Percentiles rank a stretch among this genome's conserved stretches.
phyloP scores from a whole-genome alignment of 2,888 invertebrate genomes.

The Eupeodes latifasciatus region DNA sequence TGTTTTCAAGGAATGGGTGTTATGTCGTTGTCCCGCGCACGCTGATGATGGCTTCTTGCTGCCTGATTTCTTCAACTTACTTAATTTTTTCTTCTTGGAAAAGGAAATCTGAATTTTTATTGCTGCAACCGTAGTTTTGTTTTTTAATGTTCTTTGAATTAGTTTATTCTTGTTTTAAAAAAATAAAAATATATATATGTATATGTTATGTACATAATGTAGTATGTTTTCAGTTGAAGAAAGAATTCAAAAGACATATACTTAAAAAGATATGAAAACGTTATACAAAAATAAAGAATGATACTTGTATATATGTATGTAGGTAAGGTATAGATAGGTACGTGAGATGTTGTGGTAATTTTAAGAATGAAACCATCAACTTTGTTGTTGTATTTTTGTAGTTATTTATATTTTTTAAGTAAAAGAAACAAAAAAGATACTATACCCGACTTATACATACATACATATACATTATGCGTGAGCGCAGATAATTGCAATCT shows the following conservation, averaged over 20 bases:
- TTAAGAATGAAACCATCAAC: constrained; percentile 59
- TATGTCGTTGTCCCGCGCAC: constrained; percentile 40
- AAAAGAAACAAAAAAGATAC: constrained; percentile 3
- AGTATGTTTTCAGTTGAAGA: constrained; percentile 46
- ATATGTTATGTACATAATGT: too few species aligned
- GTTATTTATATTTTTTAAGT: neutral
- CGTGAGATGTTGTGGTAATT: constrained; percentile 44
- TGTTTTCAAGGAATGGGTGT: constrained; percentile 54
- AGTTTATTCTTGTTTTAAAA: constrained; percentile 22
- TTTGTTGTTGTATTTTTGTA: constrained; percentile 19
- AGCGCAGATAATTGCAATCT: constrained; percentile 69
- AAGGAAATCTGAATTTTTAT: constrained; percentile 69
- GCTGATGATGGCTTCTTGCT: neutral
- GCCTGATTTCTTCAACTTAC: neutral
- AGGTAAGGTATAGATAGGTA: neutral
- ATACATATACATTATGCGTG: constrained; percentile 43
- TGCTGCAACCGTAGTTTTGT: constrained; percentile 54
- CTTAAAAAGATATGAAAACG: constrained; percentile 39
- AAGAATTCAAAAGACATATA: constrained; percentile 19
- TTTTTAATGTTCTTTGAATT: constrained; percentile 44
- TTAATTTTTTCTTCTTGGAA: constrained; percentile 48
- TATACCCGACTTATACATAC: too few species aligned
- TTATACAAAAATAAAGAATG: neutral
- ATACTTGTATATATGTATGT: too few species aligned
- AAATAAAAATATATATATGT: too few species aligned